phyloP scores from a whole-genome alignment of 2,797 vertebrate species.

The Sciaenops ocellatus region DNA sequence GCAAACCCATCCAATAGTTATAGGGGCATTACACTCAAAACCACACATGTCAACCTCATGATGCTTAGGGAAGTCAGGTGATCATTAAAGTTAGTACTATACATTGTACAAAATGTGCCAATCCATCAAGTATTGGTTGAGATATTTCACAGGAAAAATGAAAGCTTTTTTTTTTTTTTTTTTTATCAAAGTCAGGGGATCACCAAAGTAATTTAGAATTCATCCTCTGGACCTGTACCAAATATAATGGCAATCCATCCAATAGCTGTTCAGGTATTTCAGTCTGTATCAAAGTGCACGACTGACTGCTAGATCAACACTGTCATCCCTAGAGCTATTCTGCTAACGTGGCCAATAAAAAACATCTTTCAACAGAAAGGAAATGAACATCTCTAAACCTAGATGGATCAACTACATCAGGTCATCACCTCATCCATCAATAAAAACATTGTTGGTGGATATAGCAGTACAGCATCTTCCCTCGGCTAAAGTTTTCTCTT shows the following conservation, averaged over 20 bases:
- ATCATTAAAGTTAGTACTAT: too few species aligned
- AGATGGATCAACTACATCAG: neutral
- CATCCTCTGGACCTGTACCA: too few species aligned
- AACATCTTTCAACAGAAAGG: neutral
- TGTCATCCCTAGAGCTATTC: neutral
- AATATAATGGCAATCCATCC: neutral
- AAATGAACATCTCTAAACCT: neutral
- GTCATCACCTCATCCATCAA: neutral
- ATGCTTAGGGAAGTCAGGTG: too few species aligned
- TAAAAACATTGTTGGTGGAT: neutral
- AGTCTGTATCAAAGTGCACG: neutral
- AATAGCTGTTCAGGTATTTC: neutral
- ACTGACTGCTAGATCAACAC: neutral
- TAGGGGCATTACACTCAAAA: too few species aligned
- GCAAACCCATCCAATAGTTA: neutral
- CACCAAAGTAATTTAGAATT: too few species aligned
- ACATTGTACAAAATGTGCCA: too few species aligned
- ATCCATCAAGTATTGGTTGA: too few species aligned
- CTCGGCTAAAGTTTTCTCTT: neutral
- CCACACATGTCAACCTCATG: too few species aligned
- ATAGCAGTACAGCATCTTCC: neutral
- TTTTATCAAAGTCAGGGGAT: too few species aligned
- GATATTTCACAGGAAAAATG: too few species aligned
- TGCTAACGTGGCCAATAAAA: neutral
- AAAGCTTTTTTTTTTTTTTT: too few species aligned